Conservation (phyloP, 2,888 invertebrate species). For the Podabrus alpinus region DNA sequence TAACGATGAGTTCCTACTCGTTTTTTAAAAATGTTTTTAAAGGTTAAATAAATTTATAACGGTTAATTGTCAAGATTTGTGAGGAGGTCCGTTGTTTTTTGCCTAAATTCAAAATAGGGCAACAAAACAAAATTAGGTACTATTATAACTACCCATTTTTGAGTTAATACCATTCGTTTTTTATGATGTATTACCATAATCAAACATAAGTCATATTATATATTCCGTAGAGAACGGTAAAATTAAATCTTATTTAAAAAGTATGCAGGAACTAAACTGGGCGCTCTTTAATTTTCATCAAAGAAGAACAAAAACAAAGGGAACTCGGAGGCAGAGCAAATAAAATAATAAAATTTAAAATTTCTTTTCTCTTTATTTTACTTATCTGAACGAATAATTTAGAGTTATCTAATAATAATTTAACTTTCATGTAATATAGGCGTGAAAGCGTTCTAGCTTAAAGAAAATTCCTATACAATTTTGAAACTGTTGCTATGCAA, state of each 20-base stretch:
- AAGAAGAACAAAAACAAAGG: slow-evolving; percentile 18
- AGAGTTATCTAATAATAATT: slow-evolving; percentile 20
- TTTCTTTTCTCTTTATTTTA: slow-evolving; percentile 22
- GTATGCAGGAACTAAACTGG: slow-evolving; percentile 1
- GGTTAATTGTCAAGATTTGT: too few species aligned
- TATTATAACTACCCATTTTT: too few species aligned
- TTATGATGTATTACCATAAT: neutral
- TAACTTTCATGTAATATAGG: slow-evolving; percentile 6
- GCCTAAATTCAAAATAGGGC: too few species aligned
- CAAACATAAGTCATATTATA: neutral
- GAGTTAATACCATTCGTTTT: neutral
- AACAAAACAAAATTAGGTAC: too few species aligned
- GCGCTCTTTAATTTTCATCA: slow-evolving; percentile 15
- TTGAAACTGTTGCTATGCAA: slow-evolving; percentile 33
- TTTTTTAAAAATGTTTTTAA: too few species aligned
- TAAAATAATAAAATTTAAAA: slow-evolving; percentile 26
- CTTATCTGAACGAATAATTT: slow-evolving; percentile 25
- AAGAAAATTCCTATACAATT: neutral
- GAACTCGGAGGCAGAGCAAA: slow-evolving; percentile 12
- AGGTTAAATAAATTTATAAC: too few species aligned
- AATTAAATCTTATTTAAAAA: slow-evolving; percentile 19
- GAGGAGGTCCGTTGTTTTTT: too few species aligned
- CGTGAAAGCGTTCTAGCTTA: neutral
- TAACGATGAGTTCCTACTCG: slow-evolving; percentile 23
- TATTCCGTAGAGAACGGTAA: neutral